phyloP scores from a whole-genome alignment of 2,113 vertebrate species.

The Calidris pygmaea region DNA sequence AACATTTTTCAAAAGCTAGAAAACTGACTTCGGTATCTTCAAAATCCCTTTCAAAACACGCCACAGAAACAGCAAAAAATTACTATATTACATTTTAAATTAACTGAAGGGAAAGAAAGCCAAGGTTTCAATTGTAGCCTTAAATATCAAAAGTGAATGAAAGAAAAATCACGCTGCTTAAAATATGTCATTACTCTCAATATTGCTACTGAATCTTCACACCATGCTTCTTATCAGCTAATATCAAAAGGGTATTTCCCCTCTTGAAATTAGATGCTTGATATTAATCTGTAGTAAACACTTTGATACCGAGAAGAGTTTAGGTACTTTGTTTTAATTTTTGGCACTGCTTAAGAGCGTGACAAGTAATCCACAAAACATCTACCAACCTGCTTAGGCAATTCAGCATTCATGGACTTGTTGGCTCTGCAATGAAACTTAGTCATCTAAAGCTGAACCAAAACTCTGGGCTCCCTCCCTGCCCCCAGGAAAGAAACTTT shows the following conservation, averaged over 20 bases:
- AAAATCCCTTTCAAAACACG: background rate
- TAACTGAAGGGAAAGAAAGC: background rate
- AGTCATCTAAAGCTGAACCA: background rate
- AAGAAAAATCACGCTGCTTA: background rate
- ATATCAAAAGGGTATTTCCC: background rate
- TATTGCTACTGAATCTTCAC: background rate
- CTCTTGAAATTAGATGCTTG: background rate
- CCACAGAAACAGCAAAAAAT: background rate
- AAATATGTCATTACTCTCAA: background rate
- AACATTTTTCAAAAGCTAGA: constrained; percentile 7
- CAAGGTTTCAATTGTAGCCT: background rate
- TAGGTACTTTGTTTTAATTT: background rate
- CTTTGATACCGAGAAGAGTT: background rate
- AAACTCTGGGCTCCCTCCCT: background rate
- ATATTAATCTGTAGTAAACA: background rate
- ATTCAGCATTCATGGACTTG: background rate
- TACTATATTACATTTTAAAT: background rate
- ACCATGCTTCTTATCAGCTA: background rate
- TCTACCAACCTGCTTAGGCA: background rate
- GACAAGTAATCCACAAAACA: background rate
- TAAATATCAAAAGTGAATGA: background rate
- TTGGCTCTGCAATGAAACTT: background rate
- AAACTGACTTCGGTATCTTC: background rate
- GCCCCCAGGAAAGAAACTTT: background rate
- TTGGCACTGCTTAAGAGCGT: background rate